phyloP scores from a whole-genome alignment of 2,797 vertebrate genomes.

The Rhyacichthys aspro region DNA sequence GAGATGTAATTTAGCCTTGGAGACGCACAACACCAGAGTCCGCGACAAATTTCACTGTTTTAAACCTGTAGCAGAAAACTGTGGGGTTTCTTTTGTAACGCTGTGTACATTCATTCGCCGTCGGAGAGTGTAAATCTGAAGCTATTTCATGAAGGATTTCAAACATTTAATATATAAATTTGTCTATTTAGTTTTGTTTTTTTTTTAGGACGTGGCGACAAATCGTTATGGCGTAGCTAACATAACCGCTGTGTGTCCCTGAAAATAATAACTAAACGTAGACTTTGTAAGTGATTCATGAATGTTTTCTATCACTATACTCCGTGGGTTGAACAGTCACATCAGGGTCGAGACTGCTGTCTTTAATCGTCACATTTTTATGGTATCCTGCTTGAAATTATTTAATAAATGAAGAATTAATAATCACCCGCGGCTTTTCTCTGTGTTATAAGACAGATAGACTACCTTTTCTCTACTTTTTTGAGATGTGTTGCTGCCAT shows the following conservation, averaged over 20 bases:
- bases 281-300: slow-evolving; percentile 74
- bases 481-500: not conserved
- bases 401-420: slow-evolving; percentile 75
- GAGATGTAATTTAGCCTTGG: slow-evolving; percentile 3
- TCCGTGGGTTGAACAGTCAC: slow-evolving; percentile 58
- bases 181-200: slow-evolving; percentile 83
- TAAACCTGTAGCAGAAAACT: slow-evolving; percentile 56
- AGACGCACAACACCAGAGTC: slow-evolving; percentile 16
- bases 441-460: too few species aligned
- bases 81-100: slow-evolving; percentile 72
- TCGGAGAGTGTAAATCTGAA: slow-evolving; percentile 80
- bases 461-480: too few species aligned
- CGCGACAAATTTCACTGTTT: slow-evolving; percentile 16
- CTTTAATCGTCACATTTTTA: slow-evolving; percentile 73
- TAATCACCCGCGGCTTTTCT: slow-evolving; percentile 10
- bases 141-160: slow-evolving; percentile 84
- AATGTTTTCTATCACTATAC: slow-evolving; percentile 76
- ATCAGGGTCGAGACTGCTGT: slow-evolving; percentile 64
- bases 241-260: slow-evolving; percentile 70
- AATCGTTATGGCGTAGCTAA: slow-evolving; percentile 71
- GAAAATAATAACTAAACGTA: slow-evolving; percentile 50
- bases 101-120: slow-evolving; percentile 79
- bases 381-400: slow-evolving; percentile 73
- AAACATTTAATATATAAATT: slow-evolving; percentile 86
- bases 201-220: slow-evolving; percentile 75